Evolutionary conservation across 2,113 vertebrate species (phyloP).

Genomic region (Pterocles gutturalis): DNA sequence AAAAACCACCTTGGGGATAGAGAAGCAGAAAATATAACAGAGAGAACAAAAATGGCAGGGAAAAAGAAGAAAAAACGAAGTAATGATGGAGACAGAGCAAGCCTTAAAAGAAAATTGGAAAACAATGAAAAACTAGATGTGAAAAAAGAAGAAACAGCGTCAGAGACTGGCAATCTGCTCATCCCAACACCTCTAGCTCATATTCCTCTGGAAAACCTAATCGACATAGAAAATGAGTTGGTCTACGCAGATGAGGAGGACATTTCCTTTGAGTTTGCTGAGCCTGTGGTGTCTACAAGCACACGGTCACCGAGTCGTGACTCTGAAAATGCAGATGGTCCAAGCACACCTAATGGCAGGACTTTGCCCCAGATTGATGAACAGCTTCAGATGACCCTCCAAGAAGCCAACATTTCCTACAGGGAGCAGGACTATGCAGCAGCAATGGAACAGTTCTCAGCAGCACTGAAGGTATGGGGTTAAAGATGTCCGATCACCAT

Average conservation of each 20-base stretch:
- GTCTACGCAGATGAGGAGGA: conserved; percentile 73
- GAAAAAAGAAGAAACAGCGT: conserved; percentile 16
- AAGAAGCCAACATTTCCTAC: conserved; percentile 74
- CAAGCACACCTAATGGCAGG: conserved; percentile 18
- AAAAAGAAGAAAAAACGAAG: conserved; percentile 53
- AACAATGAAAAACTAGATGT: conserved; percentile 6
- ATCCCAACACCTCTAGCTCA: not conserved
- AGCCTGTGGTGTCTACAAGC: not conserved
- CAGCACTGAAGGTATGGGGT: conserved; percentile 74
- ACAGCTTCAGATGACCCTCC: conserved; percentile 71
- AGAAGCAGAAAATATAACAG: not conserved
- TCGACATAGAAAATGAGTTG: conserved; percentile 74
- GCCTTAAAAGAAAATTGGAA: conserved; percentile 43
- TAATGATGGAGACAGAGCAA: conserved; percentile 7
- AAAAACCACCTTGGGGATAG: conserved; percentile 3
- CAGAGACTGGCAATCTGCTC: not conserved
- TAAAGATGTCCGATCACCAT: not conserved
- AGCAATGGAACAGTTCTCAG: conserved; percentile 67
- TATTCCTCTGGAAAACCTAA: conserved; percentile 65
- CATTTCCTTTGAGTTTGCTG: conserved; percentile 68
- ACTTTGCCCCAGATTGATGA: conserved; percentile 67
- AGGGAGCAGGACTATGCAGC: conserved; percentile 70
- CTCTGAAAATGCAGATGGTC: conserved; percentile 38
- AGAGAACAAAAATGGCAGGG: conserved; percentile 22
- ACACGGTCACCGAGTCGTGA: not conserved